Conservation (phyloP, 2,797 vertebrate genomes). For the Bradypodion ventrale region DNA sequence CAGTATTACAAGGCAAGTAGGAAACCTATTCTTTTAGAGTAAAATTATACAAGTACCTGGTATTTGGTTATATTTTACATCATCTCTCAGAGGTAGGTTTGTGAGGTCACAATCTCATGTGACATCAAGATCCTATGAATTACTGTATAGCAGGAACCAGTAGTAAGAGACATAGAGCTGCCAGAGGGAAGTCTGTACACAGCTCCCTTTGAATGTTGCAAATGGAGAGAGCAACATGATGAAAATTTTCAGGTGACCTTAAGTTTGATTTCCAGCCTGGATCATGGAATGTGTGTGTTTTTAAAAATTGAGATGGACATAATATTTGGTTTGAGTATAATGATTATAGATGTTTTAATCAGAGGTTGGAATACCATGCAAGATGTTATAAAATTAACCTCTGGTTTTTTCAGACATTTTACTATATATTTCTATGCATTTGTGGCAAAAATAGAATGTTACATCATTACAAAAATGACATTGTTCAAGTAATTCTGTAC, state of each 20-base stretch:
- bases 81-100: background rate
- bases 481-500: background rate
- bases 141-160: background rate
- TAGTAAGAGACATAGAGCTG: slow-evolving; percentile 14
- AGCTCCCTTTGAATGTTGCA: slow-evolving; percentile 27
- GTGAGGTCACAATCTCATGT: slow-evolving; percentile 20
- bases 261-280: background rate
- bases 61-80: slow-evolving; percentile 11
- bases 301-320: slow-evolving; percentile 2
- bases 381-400: background rate
- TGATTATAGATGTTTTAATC: background rate
- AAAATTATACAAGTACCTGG: background rate
- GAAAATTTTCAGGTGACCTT: slow-evolving; percentile 34
- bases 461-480: background rate
- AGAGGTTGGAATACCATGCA: slow-evolving; percentile 6
- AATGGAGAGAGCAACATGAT: slow-evolving; percentile 29
- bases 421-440: background rate
- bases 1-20: background rate
- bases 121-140: slow-evolving; percentile 16
- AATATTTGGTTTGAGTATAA: background rate
- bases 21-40: slow-evolving; percentile 23
- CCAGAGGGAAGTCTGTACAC: slow-evolving; percentile 35
- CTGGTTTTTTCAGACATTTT: background rate
- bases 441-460: background rate
- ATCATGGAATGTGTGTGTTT: background rate